These are phyloP conservation scores for Nemapogon koenigi DNA, from an alignment of 2,888 invertebrate genomes.

Conservation along the genomic window DNA sequence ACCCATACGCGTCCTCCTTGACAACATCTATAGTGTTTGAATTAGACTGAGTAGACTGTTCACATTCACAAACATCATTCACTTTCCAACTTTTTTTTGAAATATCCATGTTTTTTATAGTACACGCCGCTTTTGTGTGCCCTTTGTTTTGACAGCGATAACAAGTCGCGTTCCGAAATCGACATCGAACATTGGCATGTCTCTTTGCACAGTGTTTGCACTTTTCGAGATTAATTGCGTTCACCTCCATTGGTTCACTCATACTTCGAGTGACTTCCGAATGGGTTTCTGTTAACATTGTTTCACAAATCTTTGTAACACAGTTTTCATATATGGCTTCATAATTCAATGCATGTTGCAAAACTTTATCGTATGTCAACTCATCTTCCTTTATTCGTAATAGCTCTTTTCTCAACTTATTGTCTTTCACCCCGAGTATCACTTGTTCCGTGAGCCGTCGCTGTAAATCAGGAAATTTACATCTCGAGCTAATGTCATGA, in stretches of 20 bases:
- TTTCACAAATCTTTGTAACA: not conserved
- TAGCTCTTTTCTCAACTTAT: not conserved
- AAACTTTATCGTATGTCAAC: conserved; percentile 1
- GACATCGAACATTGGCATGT: conserved; percentile 6
- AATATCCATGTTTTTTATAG: no score
- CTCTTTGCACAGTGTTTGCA: conserved; percentile 10
- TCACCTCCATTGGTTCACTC: conserved; percentile 10
- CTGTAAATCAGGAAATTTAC: conserved; percentile 3
- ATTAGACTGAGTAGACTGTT: no score
- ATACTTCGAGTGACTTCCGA: not conserved
- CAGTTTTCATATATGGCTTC: not conserved
- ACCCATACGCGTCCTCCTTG: conserved; percentile 3
- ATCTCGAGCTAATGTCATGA: conserved; percentile 3
- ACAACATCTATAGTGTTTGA: not conserved
- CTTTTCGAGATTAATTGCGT: conserved; percentile 3
- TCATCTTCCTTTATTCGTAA: not conserved
- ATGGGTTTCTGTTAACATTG: not conserved
- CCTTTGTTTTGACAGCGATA: conserved; percentile 10
- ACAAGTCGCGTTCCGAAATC: conserved; percentile 11
- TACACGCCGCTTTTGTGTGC: conserved; percentile 10
- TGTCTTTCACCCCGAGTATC: conserved; percentile 4
- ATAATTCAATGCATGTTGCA: conserved; percentile 8
- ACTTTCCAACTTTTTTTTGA: conserved; percentile 4
- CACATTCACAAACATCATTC: conserved; percentile 6
- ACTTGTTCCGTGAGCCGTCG: conserved; percentile 5